Evolutionary conservation across 2,888 invertebrate species (phyloP), one percentile per base, ranked within the genome.

Genomic region (Scaptomyza caliginosa): DNA sequence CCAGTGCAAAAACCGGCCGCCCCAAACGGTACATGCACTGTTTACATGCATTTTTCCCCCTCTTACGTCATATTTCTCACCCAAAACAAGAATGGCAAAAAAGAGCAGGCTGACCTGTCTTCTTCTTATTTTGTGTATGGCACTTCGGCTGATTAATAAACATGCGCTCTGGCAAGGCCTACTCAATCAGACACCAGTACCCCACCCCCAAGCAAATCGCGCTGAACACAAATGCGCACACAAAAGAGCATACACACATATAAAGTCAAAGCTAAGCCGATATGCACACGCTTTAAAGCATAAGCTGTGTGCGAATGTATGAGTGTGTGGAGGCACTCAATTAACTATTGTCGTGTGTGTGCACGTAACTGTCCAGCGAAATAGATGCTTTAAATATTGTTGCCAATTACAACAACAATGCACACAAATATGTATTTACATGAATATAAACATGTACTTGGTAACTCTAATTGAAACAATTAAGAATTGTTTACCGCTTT

Each of bases 81-180:
- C 45, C 26, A 43, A 45, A 50, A 32, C 51, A 74, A 79, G 77
- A 79, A 82, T 60, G 71, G 66, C 60, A 48, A 63, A 67, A 64
- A 69, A 65, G 67, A 71, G 60, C 68, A 71, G 42, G 52, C 64
- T 66, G 65, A 70, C 67, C 73, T 63, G 56, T 67, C 49, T 48
- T 16, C 40, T 55, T 64, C 56, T 57, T 56, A 28, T 74, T 58
- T 57, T 56, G 34, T 74, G 67, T 71, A 63, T 72, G 68, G 74
- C 64, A 72, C 60, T 68, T 74, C 59, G 79, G 58, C 82, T 80
- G 79, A 85, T 81, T 81, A 81, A 85, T 81, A 81, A 81, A 81
- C 81, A 81, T 81, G 81, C 81, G 81, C 81, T 81, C 82, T 82
- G 68, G 77, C 71, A 66, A 77, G 77, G 85, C 81, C 85, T 85